Percentiles rank a stretch among this genome's conserved stretches.
phyloP scores from a whole-genome alignment of 2,797 vertebrate species.

The Ctenosaura bakeri region DNA sequence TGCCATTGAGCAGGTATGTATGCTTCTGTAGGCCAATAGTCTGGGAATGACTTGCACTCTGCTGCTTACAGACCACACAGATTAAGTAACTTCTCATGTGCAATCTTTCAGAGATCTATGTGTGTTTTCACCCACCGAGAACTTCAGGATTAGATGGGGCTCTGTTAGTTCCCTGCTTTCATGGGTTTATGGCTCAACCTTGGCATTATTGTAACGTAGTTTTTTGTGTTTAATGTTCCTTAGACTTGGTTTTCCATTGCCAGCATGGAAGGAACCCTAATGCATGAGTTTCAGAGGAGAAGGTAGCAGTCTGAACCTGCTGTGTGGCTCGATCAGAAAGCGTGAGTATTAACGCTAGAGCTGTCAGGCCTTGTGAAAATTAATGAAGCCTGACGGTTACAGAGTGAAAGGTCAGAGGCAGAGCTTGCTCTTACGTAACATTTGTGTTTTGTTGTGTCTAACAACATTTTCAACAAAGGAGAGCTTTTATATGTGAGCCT shows the following conservation, averaged over 20 bases:
- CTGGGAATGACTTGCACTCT: neutral
- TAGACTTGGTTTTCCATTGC: constrained; percentile 86
- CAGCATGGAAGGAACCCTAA: constrained; percentile 85
- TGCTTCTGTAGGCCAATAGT: rapidly evolving
- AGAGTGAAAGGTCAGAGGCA: constrained; percentile 83
- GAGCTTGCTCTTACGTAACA: constrained; percentile 78
- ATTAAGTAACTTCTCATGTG: neutral
- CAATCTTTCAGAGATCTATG: neutral
- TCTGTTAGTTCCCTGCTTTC: constrained; percentile 65
- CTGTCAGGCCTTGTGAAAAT: constrained; percentile 84
- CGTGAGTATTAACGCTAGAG: constrained; percentile 84
- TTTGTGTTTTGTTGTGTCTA: constrained; percentile 82
- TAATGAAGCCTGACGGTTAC: constrained; percentile 84
- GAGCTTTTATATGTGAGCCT: constrained; percentile 75
- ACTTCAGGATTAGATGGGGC: rapidly evolving
- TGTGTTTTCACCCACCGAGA: neutral
- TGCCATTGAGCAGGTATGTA: neutral
- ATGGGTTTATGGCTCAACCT: constrained; percentile 75
- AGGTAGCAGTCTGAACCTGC: constrained; percentile 84
- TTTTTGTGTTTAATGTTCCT: constrained; percentile 88
- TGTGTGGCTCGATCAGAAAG: constrained; percentile 85
- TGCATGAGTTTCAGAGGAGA: constrained; percentile 86
- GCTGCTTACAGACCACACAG: rapidly evolving
- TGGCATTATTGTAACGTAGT: constrained; percentile 81
- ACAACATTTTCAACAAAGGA: constrained; percentile 77